These are phyloP conservation scores for Patella vulgata DNA, from an alignment of 1,140 invertebrate genomes.

Conservation along the genomic window DNA sequence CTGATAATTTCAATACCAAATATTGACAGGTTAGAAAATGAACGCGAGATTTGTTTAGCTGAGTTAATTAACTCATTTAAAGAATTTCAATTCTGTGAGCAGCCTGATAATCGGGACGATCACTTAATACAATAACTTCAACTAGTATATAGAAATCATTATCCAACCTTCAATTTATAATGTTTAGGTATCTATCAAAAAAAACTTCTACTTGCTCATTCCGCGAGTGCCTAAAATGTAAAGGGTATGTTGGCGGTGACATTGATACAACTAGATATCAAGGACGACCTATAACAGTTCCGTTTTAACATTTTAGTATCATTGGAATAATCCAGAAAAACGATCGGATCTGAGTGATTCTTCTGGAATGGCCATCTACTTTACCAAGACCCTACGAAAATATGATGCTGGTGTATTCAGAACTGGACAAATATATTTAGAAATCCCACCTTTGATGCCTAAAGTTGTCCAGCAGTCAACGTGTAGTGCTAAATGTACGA, in stretches of 20 bases:
- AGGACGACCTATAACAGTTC: not conserved
- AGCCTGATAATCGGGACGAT: too few species aligned
- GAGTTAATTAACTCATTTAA: too few species aligned
- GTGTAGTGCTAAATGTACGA: constrained; percentile 25
- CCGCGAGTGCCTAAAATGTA: not conserved
- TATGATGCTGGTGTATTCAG: constrained; percentile 34
- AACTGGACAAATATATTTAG: constrained; percentile 30
- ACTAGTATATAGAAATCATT: not conserved
- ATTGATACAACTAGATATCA: not conserved
- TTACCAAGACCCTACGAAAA: constrained; percentile 31
- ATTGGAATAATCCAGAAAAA: constrained; percentile 43
- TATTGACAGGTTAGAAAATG: too few species aligned
- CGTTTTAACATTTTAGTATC: constrained; percentile 37
- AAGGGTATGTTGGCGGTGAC: not conserved
- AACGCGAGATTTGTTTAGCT: too few species aligned
- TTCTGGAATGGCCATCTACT: constrained; percentile 42
- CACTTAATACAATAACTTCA: too few species aligned
- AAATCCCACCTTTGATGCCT: constrained; percentile 26
- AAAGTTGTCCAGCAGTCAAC: not conserved
- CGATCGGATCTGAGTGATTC: constrained; percentile 26
- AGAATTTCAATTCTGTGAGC: too few species aligned
- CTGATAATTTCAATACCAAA: too few species aligned
- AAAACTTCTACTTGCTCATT: not conserved
- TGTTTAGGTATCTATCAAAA: too few species aligned
- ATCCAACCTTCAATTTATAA: not conserved